Conservation (phyloP, 2,797 vertebrate genomes). For the Luscinia luscinia region DNA sequence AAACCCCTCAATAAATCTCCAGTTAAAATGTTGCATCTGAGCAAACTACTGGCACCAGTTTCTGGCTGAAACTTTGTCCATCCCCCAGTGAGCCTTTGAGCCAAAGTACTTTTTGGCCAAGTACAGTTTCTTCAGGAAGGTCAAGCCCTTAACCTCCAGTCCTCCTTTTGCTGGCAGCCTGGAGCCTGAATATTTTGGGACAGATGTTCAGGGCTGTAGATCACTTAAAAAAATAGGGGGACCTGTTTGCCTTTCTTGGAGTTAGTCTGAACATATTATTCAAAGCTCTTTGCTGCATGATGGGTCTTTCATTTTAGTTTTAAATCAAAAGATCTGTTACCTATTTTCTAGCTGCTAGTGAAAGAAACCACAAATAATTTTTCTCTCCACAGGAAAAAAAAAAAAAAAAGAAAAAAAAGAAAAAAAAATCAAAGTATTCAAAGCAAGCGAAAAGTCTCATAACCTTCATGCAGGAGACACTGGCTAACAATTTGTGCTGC, state of each 20-base stretch:
- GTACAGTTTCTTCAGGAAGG: conserved; percentile 12
- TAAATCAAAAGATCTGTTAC: neutral
- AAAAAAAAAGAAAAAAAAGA: neutral
- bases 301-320: neutral
- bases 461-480: neutral
- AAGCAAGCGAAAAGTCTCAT: neutral
- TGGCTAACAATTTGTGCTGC: neutral
- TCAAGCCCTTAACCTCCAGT: conserved; percentile 8
- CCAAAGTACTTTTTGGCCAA: conserved; percentile 8
- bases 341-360: neutral
- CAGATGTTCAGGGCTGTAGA: neutral
- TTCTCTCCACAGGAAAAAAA: neutral
- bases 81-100: neutral
- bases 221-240: neutral
- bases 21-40: neutral
- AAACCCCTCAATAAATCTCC: neutral
- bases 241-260: neutral
- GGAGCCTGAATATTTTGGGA: conserved; percentile 1
- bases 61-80: neutral
- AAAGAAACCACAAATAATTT: neutral
- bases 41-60: neutral
- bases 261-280: neutral
- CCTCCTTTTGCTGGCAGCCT: conserved; percentile 13
- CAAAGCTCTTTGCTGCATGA: neutral
- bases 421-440: neutral